Evolutionary conservation across 1,140 invertebrate genomes (phyloP).

Genomic region (Meteorus sp.): DNA sequence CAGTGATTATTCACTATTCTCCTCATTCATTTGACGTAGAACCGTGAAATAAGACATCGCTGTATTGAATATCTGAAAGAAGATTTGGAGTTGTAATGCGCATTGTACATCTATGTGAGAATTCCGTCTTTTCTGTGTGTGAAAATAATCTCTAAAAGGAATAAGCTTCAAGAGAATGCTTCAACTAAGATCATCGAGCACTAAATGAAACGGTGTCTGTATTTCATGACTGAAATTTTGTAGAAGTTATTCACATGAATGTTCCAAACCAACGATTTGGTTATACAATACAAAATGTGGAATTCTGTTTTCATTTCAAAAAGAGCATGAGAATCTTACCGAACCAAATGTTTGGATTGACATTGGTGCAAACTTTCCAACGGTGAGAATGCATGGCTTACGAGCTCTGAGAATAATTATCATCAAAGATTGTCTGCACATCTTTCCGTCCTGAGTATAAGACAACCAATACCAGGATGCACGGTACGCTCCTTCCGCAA

Average conservation of each 20-base stretch:
- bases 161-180: too few relatives aligned
- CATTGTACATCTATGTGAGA: too few relatives aligned
- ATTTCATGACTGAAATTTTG: too few relatives aligned
- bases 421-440: conserved; percentile 24
- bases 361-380: conserved; percentile 38
- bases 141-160: too few relatives aligned
- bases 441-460: conserved; percentile 22
- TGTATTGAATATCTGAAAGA: conserved; percentile 32
- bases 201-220: too few relatives aligned
- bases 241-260: too few relatives aligned
- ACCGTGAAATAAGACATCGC: conserved; percentile 38
- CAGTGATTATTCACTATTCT: too few relatives aligned
- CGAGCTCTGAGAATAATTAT: conserved; percentile 31
- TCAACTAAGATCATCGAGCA: too few relatives aligned
- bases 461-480: conserved; percentile 33
- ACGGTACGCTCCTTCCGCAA: conserved; percentile 31
- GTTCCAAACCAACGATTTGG: background rate
- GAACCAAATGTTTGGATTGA: conserved; percentile 32
- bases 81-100: too few relatives aligned
- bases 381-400: conserved; percentile 31
- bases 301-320: background rate
- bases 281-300: background rate
- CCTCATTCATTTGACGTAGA: conserved; percentile 27
- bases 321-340: conserved; percentile 24
- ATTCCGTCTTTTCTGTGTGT: too few relatives aligned